These are phyloP conservation scores for Chloroceryle aenea DNA, from an alignment of 2,113 vertebrate species.

Conservation along the genomic window DNA sequence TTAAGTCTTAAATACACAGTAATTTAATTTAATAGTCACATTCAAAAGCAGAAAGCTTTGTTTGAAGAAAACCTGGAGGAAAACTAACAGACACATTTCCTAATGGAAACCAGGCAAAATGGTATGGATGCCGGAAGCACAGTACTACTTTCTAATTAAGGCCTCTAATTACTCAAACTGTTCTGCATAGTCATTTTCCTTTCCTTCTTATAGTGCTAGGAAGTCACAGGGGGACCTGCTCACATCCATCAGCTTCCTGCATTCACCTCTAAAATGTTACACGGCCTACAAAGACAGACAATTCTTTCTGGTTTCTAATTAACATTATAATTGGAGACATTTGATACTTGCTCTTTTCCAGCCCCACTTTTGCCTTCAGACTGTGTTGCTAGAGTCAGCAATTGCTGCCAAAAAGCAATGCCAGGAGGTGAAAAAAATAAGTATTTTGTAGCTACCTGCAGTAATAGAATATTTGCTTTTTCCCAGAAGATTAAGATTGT, in stretches of 20 bases:
- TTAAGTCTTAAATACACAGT: neutral
- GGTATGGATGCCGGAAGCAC: neutral
- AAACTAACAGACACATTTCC: neutral
- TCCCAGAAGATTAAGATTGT: neutral
- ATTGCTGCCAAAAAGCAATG: neutral
- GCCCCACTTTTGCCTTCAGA: neutral
- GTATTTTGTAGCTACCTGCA: neutral
- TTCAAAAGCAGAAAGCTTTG: neutral
- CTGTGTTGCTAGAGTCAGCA: neutral
- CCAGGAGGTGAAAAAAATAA: neutral
- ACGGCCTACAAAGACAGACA: neutral
- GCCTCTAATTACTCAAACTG: neutral
- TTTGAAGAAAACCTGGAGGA: neutral
- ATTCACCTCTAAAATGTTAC: neutral
- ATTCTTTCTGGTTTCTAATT: neutral
- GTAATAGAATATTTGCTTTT: neutral
- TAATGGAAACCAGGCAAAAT: neutral
- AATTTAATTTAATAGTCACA: neutral
- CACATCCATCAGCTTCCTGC: neutral
- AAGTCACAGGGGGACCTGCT: neutral
- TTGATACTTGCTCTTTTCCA: neutral
- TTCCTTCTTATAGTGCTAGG: neutral
- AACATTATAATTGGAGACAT: neutral
- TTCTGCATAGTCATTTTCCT: neutral
- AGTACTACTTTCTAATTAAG: conserved; percentile 28